phyloP scores from a whole-genome alignment of 2,888 invertebrate species.

The Conomelus anceps region DNA sequence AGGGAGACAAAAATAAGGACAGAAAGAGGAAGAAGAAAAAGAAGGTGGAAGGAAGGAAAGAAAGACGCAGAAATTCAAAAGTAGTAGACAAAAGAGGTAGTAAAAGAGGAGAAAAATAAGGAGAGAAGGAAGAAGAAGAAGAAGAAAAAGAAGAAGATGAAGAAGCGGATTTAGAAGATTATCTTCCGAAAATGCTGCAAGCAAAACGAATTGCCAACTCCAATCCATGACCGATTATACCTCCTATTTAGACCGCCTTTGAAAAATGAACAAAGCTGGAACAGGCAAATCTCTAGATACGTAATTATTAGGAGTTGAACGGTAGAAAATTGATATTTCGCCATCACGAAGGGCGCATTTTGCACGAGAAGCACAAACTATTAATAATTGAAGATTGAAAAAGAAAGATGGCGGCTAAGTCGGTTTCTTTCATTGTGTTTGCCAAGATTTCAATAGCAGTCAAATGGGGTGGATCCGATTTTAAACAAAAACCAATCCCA shows the following conservation, averaged over 20 bases:
- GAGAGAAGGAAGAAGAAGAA: too few relatives aligned
- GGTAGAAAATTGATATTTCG: not conserved
- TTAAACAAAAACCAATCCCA: not conserved
- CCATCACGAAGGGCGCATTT: not conserved
- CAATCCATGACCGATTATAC: not conserved
- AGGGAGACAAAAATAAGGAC: too few relatives aligned
- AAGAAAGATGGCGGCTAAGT: not conserved
- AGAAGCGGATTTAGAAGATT: not conserved
- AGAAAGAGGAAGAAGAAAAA: too few relatives aligned
- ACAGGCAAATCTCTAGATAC: not conserved
- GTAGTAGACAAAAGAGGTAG: too few relatives aligned
- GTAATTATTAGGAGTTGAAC: not conserved
- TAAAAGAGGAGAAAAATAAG: not conserved
- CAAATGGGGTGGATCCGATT: not conserved
- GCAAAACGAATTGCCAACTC: not conserved
- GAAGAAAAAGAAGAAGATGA: not conserved
- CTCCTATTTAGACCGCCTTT: not conserved
- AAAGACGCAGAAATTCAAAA: too few relatives aligned
- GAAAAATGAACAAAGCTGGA: too few relatives aligned
- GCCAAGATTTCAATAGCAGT: not conserved
- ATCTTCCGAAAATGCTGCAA: not conserved
- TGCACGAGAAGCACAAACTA: not conserved
- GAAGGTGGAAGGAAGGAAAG: not conserved
- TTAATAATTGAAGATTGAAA: not conserved
- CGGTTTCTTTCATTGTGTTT: not conserved